phyloP scores from a whole-genome alignment of 2,888 invertebrate species.

The Hydropsyche betteni region DNA sequence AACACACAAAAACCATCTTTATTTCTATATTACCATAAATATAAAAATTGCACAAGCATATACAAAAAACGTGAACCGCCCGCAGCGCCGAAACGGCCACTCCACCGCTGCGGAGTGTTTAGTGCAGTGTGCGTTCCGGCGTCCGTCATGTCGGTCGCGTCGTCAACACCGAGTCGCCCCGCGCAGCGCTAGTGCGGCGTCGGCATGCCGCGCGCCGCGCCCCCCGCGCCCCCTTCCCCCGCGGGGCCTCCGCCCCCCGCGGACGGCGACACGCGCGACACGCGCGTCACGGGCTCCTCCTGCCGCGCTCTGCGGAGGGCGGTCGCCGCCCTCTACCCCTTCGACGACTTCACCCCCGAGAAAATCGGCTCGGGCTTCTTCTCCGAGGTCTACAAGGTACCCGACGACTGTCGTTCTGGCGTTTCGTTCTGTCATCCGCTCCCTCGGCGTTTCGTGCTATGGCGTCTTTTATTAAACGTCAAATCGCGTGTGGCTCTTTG shows the following conservation, averaged over 20 bases:
- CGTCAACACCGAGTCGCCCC: not conserved
- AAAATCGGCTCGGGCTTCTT: slow-evolving; percentile 96
- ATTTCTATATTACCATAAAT: not conserved
- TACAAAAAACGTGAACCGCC: not conserved
- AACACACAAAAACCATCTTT: not conserved
- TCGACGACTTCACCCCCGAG: slow-evolving; percentile 93
- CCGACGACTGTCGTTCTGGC: slow-evolving; percentile 54
- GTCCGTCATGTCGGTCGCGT: slow-evolving; percentile 8
- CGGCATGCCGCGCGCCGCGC: slow-evolving; percentile 58
- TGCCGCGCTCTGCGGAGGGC: slow-evolving; percentile 92
- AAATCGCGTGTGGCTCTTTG: too few relatives aligned
- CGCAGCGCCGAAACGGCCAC: too few relatives aligned
- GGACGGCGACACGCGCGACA: slow-evolving; percentile 52
- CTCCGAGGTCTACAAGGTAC: slow-evolving; percentile 97
- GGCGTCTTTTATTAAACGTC: too few relatives aligned
- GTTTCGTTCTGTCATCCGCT: too few relatives aligned
- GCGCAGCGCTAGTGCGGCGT: slow-evolving; percentile 52
- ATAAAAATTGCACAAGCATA: too few relatives aligned
- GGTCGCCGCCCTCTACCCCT: slow-evolving; percentile 88
- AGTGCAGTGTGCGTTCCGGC: not conserved
- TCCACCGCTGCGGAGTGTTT: not conserved
- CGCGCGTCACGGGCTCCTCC: slow-evolving; percentile 76
- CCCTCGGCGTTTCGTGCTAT: too few relatives aligned
- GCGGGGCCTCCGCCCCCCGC: slow-evolving; percentile 53
- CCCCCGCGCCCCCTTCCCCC: not conserved